Evolutionary conservation across 92 coral and sea anemone species (phyloP).

Genomic region (Pocillopora meandrina): DNA sequence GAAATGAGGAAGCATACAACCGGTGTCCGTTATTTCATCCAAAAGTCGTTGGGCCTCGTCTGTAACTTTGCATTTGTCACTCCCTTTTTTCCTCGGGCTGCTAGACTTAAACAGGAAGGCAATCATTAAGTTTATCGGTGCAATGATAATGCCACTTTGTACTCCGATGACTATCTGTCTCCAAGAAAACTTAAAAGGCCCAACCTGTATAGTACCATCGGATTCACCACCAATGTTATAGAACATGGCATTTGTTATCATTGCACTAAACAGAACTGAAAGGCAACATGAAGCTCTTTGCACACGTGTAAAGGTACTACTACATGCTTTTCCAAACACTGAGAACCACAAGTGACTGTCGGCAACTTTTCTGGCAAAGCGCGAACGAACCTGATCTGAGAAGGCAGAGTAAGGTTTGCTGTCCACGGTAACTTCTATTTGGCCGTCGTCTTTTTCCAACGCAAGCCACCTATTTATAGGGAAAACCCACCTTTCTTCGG

Average conservation of each 20-base stretch:
- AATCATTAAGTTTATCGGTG: conserved; percentile 52
- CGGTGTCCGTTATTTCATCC: conserved; percentile 1
- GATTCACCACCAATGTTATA: conserved; percentile 52
- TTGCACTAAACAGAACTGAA: conserved; percentile 48
- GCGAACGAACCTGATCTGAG: conserved; percentile 44
- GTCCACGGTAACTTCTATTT: conserved; percentile 41
- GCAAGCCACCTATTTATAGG: conserved; percentile 63
- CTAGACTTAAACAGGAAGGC: conserved; percentile 34
- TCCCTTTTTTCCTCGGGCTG: conserved; percentile 4
- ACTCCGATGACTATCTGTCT: conserved; percentile 59
- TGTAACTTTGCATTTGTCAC: background rate
- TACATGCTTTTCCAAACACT: conserved; percentile 51
- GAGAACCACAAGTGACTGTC: conserved; percentile 77
- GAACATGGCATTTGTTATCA: conserved; percentile 72
- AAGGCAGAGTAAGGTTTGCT: conserved; percentile 12
- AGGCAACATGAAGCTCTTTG: conserved; percentile 74
- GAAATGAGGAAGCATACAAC: conserved; percentile 61
- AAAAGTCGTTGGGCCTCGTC: conserved; percentile 7
- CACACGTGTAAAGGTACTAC: conserved; percentile 55
- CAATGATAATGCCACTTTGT: conserved; percentile 63
- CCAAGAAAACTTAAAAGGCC: conserved; percentile 56
- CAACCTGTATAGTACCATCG: conserved; percentile 42
- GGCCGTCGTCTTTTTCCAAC: conserved; percentile 52
- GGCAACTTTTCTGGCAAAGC: conserved; percentile 39
- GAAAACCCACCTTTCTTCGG: conserved; percentile 51